phyloP scores from a whole-genome alignment of 2,888 invertebrate genomes.

The Cactoblastis cactorum region DNA sequence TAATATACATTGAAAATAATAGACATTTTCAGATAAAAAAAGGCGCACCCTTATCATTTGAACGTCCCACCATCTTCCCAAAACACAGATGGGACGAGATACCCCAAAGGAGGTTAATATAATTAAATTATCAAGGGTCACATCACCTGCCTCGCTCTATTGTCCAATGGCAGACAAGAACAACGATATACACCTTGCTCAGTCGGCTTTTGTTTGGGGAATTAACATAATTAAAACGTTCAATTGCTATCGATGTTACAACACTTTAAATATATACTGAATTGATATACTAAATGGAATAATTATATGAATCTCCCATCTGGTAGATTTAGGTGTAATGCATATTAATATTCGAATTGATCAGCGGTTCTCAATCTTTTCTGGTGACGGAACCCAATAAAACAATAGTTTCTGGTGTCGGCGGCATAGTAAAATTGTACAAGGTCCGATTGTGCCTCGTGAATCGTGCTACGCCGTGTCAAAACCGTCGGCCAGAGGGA shows the following conservation, averaged over 20 bases:
- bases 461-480: too few species aligned
- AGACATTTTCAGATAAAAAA: too few species aligned
- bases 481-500: too few species aligned
- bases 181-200: conserved; percentile 37
- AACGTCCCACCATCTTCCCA: conserved; percentile 27
- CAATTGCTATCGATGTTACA: conserved; percentile 6
- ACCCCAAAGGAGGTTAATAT: conserved; percentile 45
- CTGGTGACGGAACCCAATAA: too few species aligned
- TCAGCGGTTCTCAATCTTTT: too few species aligned
- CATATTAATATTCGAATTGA: not conserved
- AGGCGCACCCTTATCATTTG: conserved; percentile 34
- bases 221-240: conserved; percentile 14
- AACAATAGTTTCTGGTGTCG: too few species aligned
- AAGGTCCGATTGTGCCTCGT: too few species aligned
- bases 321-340: not conserved
- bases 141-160: conserved; percentile 46
- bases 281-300: too few species aligned
- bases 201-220: conserved; percentile 13
- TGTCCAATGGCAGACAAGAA: conserved; percentile 31
- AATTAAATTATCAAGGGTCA: conserved; percentile 63
- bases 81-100: conserved; percentile 46
- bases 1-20: too few species aligned
- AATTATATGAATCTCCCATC: too few species aligned
- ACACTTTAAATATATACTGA: conserved; percentile 4
- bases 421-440: too few species aligned